phyloP scores from a whole-genome alignment of 2,113 vertebrate species.

The Epinephelus cyanopodus region DNA sequence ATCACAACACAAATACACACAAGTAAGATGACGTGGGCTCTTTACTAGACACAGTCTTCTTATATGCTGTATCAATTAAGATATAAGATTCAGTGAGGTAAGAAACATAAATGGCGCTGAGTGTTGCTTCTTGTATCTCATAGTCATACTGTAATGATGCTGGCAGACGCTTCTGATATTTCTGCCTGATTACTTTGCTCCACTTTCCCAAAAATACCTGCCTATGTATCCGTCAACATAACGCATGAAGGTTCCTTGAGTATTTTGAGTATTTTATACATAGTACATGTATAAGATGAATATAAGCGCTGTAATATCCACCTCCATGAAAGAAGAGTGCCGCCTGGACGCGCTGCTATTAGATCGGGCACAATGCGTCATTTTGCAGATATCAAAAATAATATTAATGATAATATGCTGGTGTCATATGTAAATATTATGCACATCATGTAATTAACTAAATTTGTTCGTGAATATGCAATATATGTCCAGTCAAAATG shows the following conservation, averaged over 20 bases:
- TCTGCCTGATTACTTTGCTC: not conserved
- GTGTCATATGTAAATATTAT: not conserved
- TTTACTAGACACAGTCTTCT: not conserved
- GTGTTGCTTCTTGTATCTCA: not conserved
- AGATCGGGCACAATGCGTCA: not conserved
- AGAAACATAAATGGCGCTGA: not conserved
- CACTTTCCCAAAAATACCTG: not conserved
- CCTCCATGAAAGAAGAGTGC: not conserved
- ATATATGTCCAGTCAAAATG: not conserved
- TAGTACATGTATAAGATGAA: not conserved
- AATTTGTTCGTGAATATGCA: not conserved
- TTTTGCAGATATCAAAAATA: conserved; percentile 1
- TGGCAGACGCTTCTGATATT: conserved; percentile 7
- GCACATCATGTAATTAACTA: not conserved
- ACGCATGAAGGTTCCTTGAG: not conserved
- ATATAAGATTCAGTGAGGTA: not conserved
- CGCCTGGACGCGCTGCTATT: not conserved
- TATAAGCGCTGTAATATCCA: not conserved
- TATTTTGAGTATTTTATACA: not conserved
- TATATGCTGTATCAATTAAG: not conserved
- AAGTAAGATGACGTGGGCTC: conserved; percentile 23
- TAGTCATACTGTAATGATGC: not conserved
- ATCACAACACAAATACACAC: conserved; percentile 31
- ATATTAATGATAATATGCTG: not conserved
- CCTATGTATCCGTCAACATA: not conserved